A percentile compares a stretch with the other conserved stretches of the same genome.
Conservation (phyloP, 2,888 invertebrate genomes). For the Plagiodera versicolora region DNA sequence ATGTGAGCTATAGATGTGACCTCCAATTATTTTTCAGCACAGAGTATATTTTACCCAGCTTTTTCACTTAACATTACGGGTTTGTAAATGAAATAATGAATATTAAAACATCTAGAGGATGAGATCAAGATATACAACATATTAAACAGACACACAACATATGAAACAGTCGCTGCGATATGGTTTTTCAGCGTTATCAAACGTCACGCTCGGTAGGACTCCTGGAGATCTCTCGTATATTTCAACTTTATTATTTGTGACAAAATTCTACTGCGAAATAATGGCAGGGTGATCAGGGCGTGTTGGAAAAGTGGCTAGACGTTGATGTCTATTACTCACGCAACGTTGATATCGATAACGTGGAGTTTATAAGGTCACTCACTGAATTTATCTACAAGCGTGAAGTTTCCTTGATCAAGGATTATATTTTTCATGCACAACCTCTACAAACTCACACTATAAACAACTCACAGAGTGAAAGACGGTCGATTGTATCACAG, state of each 20-base stretch:
- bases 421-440: too few species aligned
- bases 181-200: slow-evolving; percentile 30
- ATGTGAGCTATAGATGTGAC: too few species aligned
- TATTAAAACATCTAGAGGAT: not conserved
- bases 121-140: not conserved
- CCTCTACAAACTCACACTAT: too few species aligned
- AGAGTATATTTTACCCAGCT: too few species aligned
- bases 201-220: slow-evolving; percentile 29
- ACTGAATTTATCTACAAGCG: slow-evolving; percentile 38
- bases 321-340: slow-evolving; percentile 42
- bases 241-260: slow-evolving; percentile 40
- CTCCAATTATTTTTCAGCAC: too few species aligned
- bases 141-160: too few species aligned
- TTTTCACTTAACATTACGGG: too few species aligned
- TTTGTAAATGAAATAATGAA: too few species aligned
- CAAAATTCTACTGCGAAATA: slow-evolving; percentile 34
- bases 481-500: too few species aligned
- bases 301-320: slow-evolving; percentile 30
- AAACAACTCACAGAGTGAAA: too few species aligned
- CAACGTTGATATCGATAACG: slow-evolving; percentile 43
- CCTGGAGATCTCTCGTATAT: slow-evolving; percentile 33
- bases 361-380: slow-evolving; percentile 37
- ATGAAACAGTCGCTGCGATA: too few species aligned
- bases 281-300: slow-evolving; percentile 26
- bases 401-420: too few species aligned